Evolutionary conservation across 2,113 vertebrate species (phyloP).

Genomic region (Antechinus stuartii): DNA sequence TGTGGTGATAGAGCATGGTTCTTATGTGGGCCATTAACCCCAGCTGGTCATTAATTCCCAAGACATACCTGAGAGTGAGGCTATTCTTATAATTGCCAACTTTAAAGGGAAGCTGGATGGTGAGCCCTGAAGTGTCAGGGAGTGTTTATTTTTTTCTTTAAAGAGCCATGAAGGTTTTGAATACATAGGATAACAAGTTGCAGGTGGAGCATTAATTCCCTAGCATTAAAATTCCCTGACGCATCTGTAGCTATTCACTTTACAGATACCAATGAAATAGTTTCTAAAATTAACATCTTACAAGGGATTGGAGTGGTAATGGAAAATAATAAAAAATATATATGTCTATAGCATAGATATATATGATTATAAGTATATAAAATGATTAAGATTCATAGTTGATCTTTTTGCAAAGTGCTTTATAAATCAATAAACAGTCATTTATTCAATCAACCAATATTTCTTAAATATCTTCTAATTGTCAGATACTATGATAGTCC

Average conservation of each 20-base stretch:
- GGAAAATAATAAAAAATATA: not conserved
- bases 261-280: conserved; percentile 31
- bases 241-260: conserved; percentile 53
- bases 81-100: conserved; percentile 73
- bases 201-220: not conserved
- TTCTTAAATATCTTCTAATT: not conserved
- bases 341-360: not conserved
- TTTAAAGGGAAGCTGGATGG: conserved; percentile 54
- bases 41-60: conserved; percentile 79
- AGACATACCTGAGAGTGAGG: conserved; percentile 77
- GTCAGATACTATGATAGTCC: not conserved
- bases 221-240: not conserved
- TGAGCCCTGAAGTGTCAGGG: conserved; percentile 28
- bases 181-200: conserved; percentile 31
- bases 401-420: not conserved
- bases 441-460: not conserved
- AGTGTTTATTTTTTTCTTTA: conserved; percentile 30
- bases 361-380: not conserved
- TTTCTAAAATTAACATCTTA: not conserved
- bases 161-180: conserved; percentile 49
- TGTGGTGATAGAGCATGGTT: conserved; percentile 79
- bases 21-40: conserved; percentile 82
- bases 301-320: not conserved
- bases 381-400: not conserved
- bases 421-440: not conserved